Percentiles rank a stretch among this genome's conserved stretches.
phyloP scores from a whole-genome alignment of 2,888 invertebrate genomes.

The Cerastis rubricosa region DNA sequence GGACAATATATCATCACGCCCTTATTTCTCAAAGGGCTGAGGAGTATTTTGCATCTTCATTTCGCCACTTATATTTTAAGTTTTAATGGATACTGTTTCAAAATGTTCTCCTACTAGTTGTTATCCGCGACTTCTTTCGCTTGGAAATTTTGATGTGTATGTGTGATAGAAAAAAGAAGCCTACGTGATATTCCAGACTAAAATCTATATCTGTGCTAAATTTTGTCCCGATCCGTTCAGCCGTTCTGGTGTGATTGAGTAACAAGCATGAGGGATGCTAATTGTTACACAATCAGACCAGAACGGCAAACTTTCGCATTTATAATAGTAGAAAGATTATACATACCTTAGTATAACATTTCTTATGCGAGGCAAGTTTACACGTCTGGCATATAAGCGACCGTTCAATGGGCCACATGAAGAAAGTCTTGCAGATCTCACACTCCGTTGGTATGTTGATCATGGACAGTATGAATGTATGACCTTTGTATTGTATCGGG shows the following conservation, averaged over 20 bases:
- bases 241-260: too few species aligned
- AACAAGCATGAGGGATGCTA: too few species aligned
- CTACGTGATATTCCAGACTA: too few species aligned
- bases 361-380: constrained; percentile 98
- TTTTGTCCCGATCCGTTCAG: too few species aligned
- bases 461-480: constrained; percentile 96
- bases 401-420: constrained; percentile 98
- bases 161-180: too few species aligned
- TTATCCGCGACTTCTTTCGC: too few species aligned
- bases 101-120: neutral
- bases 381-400: constrained; percentile 95
- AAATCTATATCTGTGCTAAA: too few species aligned
- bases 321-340: neutral
- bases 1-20: neutral
- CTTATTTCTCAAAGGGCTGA: neutral
- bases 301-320: too few species aligned
- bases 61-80: neutral
- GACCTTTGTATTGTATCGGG: constrained; percentile 94
- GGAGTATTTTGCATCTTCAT: neutral
- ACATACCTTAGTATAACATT: constrained; percentile 95
- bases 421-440: constrained; percentile 97
- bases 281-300: too few species aligned
- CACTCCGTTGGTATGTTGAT: constrained; percentile 99
- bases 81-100: neutral
- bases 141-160: too few species aligned